Evolutionary conservation across 2,797 vertebrate genomes (phyloP), one percentile per base, ranked within the genome.

Genomic region (Mormyrus hasselquistii): DNA sequence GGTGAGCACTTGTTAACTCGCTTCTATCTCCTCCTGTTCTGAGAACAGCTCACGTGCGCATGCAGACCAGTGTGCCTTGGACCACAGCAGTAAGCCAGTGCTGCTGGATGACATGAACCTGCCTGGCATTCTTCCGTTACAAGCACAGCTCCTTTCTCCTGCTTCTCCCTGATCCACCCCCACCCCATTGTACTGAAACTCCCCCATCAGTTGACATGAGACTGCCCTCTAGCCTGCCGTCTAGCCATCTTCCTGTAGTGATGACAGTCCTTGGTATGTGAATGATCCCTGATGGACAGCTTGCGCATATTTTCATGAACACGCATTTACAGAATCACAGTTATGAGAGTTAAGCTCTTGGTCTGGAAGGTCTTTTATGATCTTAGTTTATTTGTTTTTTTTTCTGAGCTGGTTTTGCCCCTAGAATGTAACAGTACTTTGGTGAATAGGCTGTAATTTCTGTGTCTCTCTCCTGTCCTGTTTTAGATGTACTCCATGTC

Each of bases 41-140:
- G 59, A 25, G 22, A 25, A 25, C n/a, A 10, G 6, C 89, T 98
- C 99, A 95, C 99, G 98, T 93, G 98, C 99, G 98, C 96, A 97
- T 91, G 99, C 98, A 47, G 98, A 99, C 93, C 97, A 98, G 97
- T 99, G 98, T 93, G 98, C 97, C 82, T 99, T 98, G 87, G 98
- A 99, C 95, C 98, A 99, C 50, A 98, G 98, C 92, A 99, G 97
- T 4, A 98, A 99, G 93, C 98, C 98, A 0, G 98, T 99, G 86
- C 97, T 99, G 59, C 98, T 99, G 91, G 98, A 99, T 94, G 98
- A 99, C 92, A 98, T 98, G 90, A 99, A 98, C 94, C 95, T 99
- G 92, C 98, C 98, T 92, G 98, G 93, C 92, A 99, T 99, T 92
- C 94, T 99, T 91, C 98, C 98, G 91, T 99, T 99, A 92, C 98